Evolutionary conservation across 2,113 vertebrate species (phyloP).

Genomic region (Cranoglanis bouderius): DNA sequence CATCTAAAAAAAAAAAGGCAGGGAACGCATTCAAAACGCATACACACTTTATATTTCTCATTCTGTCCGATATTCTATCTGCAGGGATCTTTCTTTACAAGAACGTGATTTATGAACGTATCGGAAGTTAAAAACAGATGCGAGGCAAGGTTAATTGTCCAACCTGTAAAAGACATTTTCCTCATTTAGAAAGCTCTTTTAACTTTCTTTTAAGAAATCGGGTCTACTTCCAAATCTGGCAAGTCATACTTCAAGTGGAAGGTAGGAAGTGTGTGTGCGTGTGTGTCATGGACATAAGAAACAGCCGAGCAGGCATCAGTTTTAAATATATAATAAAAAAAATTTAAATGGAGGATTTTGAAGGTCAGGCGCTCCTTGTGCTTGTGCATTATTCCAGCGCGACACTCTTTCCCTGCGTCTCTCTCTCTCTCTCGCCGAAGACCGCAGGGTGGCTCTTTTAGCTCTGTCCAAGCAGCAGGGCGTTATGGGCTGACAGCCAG

Average conservation of each 20-base stretch:
- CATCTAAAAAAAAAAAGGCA: not conserved
- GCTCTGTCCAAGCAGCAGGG: constrained; percentile 25
- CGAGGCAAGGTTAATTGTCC: constrained; percentile 61
- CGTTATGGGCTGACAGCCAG: constrained; percentile 32
- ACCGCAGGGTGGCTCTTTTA: constrained; percentile 30
- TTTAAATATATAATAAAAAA: not conserved
- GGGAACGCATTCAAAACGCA: not conserved
- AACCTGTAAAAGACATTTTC: constrained; percentile 65
- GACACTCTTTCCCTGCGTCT: constrained; percentile 13
- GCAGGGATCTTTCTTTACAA: constrained; percentile 18
- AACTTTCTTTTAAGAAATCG: constrained; percentile 55
- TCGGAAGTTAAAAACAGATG: constrained; percentile 64
- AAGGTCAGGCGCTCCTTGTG: constrained; percentile 68
- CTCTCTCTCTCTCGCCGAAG: constrained; percentile 10
- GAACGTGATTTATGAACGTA: constrained; percentile 53
- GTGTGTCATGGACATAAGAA: constrained; percentile 27
- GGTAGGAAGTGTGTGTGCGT: constrained; percentile 32
- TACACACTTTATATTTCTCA: not conserved
- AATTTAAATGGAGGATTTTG: constrained; percentile 57
- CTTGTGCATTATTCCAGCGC: constrained; percentile 37
- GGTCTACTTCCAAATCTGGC: constrained; percentile 31
- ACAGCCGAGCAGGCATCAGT: constrained; percentile 32
- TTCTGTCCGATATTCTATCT: not conserved
- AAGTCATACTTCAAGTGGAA: constrained; percentile 26
- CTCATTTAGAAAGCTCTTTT: constrained; percentile 56